Conservation (phyloP, 2,888 invertebrate genomes). For the Aproaerema taeniolella region DNA sequence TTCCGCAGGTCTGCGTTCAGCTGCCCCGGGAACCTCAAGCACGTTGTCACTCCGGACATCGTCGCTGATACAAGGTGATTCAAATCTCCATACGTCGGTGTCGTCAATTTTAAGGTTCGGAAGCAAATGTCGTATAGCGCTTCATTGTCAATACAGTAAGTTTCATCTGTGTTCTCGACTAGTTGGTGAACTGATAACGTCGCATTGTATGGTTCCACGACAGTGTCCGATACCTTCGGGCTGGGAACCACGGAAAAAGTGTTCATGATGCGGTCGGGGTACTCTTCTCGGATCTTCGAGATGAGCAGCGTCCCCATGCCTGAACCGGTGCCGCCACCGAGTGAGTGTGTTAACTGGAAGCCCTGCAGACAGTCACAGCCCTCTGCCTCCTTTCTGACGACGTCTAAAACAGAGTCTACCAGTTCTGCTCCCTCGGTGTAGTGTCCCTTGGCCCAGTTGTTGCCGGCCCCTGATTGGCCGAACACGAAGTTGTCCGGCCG, state of each 20-base stretch:
- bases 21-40: conserved; percentile 63
- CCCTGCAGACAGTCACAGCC: conserved; percentile 79
- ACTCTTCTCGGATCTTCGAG: conserved; percentile 84
- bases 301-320: conserved; percentile 85
- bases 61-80: conserved; percentile 73
- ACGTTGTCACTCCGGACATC: too few species aligned
- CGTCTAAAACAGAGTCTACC: conserved; percentile 78
- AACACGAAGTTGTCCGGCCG: conserved; percentile 85
- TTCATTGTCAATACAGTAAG: conserved; percentile 86
- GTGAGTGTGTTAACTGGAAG: conserved; percentile 82
- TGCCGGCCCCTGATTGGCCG: conserved; percentile 77
- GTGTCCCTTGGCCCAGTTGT: conserved; percentile 82
- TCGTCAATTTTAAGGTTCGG: conserved; percentile 84
- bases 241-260: conserved; percentile 85
- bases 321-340: too few species aligned
- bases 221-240: conserved; percentile 86
- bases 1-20: conserved; percentile 86
- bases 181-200: conserved; percentile 81
- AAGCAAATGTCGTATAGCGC: conserved; percentile 88
- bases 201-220: conserved; percentile 81
- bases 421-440: conserved; percentile 82
- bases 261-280: conserved; percentile 85
- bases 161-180: conserved; percentile 81
- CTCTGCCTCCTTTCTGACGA: conserved; percentile 77
- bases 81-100: conserved; percentile 87